These are phyloP conservation scores for Triplophysa dalaica DNA, from an alignment of 2,113 vertebrate species.

Conservation along the genomic window DNA sequence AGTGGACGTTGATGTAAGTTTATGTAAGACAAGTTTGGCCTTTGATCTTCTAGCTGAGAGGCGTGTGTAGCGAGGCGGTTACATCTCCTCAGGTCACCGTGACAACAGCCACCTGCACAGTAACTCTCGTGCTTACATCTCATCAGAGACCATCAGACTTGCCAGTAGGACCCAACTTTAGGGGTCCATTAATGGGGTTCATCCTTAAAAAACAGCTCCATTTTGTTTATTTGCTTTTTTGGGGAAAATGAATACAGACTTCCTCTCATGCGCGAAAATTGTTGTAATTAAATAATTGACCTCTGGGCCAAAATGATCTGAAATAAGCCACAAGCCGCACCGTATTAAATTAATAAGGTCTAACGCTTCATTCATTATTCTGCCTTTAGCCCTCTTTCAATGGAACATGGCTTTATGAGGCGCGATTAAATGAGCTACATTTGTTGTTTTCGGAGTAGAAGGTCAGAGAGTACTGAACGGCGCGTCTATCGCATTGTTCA, in stretches of 20 bases:
- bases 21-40: conserved; percentile 16
- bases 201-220: conserved; percentile 6
- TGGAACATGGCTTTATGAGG: conserved; percentile 38
- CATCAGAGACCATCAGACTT: background rate
- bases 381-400: conserved; percentile 31
- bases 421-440: conserved; percentile 39
- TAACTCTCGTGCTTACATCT: background rate
- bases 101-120: conserved; percentile 42
- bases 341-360: conserved; percentile 45
- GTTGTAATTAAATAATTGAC: conserved; percentile 46
- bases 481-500: conserved; percentile 72
- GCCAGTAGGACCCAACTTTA: no score
- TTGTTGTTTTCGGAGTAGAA: conserved; percentile 59
- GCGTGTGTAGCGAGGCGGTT: conserved; percentile 30
- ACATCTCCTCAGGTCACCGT: conserved; percentile 26
- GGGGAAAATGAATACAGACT: conserved; percentile 17
- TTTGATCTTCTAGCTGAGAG: conserved; percentile 32
- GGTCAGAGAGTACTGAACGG: conserved; percentile 69
- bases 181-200: background rate
- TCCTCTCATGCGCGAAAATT: conserved; percentile 15
- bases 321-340: conserved; percentile 41
- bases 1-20: conserved; percentile 18
- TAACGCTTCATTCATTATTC: conserved; percentile 45
- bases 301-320: conserved; percentile 44
- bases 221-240: conserved; percentile 14